Conservation (phyloP, 2,797 vertebrate species). For the Argya squamiceps region DNA sequence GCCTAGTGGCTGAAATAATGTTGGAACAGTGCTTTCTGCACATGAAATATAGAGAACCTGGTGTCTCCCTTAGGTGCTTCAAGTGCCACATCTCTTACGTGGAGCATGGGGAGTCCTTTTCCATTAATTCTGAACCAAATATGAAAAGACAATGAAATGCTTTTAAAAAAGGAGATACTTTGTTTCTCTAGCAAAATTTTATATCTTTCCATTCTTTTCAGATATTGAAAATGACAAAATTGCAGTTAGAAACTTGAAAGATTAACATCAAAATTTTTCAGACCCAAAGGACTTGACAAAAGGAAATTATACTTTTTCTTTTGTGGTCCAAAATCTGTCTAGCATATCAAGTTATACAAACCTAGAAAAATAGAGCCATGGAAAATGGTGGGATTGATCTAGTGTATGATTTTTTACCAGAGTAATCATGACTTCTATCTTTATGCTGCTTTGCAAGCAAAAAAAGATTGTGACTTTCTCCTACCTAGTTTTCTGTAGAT, state of each 20-base stretch:
- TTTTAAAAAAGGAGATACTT: not conserved
- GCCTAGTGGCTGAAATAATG: not conserved
- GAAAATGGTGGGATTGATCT: not conserved
- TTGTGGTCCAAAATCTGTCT: not conserved
- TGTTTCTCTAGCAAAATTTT: not conserved
- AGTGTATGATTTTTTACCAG: not conserved
- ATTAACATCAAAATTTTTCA: not conserved
- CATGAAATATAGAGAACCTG: not conserved
- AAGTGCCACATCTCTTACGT: not conserved
- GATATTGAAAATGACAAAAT: not conserved
- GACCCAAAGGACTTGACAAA: not conserved
- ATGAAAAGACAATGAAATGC: not conserved
- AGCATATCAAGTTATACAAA: not conserved
- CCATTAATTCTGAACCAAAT: not conserved
- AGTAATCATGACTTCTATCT: not conserved
- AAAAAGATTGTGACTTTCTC: not conserved
- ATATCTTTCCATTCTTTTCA: not conserved
- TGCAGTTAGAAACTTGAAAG: not conserved
- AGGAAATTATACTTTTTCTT: not conserved
- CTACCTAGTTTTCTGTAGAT: slow-evolving; percentile 3
- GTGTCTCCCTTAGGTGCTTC: not conserved
- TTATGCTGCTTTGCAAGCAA: not conserved
- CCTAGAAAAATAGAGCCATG: not conserved
- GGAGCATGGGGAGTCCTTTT: not conserved
- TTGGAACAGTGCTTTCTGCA: not conserved